Percentiles rank a stretch among this genome's conserved stretches.
phyloP scores from a whole-genome alignment of 2,113 vertebrate genomes.

The Hystrix cristata region DNA sequence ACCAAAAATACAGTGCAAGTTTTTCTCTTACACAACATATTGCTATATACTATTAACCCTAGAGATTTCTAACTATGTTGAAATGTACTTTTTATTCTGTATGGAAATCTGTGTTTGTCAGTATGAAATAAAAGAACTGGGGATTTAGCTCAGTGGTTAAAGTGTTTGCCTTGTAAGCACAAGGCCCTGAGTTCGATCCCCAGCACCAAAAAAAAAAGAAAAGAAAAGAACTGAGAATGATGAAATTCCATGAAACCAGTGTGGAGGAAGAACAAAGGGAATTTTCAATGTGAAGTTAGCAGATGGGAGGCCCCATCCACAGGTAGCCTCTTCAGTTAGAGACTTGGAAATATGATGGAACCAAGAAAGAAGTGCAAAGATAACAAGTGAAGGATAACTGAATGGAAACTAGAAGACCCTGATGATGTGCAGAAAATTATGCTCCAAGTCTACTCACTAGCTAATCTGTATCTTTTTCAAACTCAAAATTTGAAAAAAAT shows the following conservation, averaged over 20 bases:
- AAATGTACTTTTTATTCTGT: background rate
- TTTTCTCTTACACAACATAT: background rate
- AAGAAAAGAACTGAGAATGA: slow-evolving; percentile 22
- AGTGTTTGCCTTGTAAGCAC: too few species aligned
- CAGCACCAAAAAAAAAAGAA: background rate
- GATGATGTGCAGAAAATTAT: background rate
- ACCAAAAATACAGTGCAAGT: background rate
- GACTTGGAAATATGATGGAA: slow-evolving; percentile 55
- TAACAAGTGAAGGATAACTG: background rate
- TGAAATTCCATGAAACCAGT: slow-evolving; percentile 18
- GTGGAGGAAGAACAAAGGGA: slow-evolving; percentile 21
- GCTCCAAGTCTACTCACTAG: slow-evolving; percentile 24
- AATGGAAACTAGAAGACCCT: background rate
- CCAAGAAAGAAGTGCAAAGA: slow-evolving; percentile 25
- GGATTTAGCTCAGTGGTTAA: too few species aligned
- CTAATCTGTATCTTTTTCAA: slow-evolving; percentile 38
- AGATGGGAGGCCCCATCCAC: slow-evolving; percentile 26
- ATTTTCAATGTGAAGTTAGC: slow-evolving; percentile 28
- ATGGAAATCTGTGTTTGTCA: slow-evolving; percentile 22
- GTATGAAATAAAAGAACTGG: slow-evolving; percentile 2
- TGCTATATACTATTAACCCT: background rate
- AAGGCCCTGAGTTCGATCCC: too few species aligned
- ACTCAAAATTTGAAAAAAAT: background rate
- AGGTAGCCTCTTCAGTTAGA: slow-evolving; percentile 36
- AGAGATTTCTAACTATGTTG: slow-evolving; percentile 29